Percentiles rank a stretch among this genome's conserved stretches.
phyloP scores from a whole-genome alignment of 1,140 invertebrate species.

The Dreissena polymorpha region DNA sequence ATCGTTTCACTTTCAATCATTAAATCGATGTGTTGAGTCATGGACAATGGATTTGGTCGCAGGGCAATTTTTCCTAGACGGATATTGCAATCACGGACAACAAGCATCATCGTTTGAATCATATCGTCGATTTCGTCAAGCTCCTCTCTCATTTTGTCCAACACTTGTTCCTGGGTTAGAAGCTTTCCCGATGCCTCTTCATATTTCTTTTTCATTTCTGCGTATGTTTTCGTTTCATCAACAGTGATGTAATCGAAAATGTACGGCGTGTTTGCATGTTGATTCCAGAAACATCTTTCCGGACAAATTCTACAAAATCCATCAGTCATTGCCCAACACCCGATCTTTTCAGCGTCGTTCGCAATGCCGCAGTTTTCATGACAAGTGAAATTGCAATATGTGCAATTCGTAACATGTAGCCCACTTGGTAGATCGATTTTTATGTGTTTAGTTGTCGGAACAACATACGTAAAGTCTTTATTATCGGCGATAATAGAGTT shows the following conservation, averaged over 20 bases:
- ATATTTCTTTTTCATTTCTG: slow-evolving; percentile 30
- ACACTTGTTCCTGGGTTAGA: not conserved
- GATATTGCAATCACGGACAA: slow-evolving; percentile 28
- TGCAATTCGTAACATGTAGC: slow-evolving; percentile 56
- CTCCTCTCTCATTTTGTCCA: slow-evolving; percentile 41
- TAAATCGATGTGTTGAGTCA: slow-evolving; percentile 45
- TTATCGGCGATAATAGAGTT: slow-evolving; percentile 53
- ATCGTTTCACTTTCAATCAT: slow-evolving; percentile 37
- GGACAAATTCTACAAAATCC: slow-evolving; percentile 44
- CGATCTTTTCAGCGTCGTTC: slow-evolving; percentile 16
- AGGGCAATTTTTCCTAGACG: slow-evolving; percentile 40
- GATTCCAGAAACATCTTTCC: slow-evolving; percentile 30
- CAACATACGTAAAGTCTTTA: slow-evolving; percentile 48
- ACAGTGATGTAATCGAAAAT: slow-evolving; percentile 6
- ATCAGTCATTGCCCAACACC: slow-evolving; percentile 25
- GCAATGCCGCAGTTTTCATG: slow-evolving; percentile 30
- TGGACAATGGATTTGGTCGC: slow-evolving; percentile 35
- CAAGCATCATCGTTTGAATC: slow-evolving; percentile 14
- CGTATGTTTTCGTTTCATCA: slow-evolving; percentile 30
- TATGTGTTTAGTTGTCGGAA: slow-evolving; percentile 21
- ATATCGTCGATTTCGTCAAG: slow-evolving; percentile 1
- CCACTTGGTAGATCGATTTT: slow-evolving; percentile 24
- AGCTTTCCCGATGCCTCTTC: not conserved
- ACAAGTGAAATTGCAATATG: slow-evolving; percentile 57
- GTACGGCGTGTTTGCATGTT: slow-evolving; percentile 38